Percentiles rank a stretch among this genome's conserved stretches.
These are phyloP conservation scores for Rhinolophus sinicus DNA, from an alignment of 2,113 vertebrate species.

Conservation along the genomic window DNA sequence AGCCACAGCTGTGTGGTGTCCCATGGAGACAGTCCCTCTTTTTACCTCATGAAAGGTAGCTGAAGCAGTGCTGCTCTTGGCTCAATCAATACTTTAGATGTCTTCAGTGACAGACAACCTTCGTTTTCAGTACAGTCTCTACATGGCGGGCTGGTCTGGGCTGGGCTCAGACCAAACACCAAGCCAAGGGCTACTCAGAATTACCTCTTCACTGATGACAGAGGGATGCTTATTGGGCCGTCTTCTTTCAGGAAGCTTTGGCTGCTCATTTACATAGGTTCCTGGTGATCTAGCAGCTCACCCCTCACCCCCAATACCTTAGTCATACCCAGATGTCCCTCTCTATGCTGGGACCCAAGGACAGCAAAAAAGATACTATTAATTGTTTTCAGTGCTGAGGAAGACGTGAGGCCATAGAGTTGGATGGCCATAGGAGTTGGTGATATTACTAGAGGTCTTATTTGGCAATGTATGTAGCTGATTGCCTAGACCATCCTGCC, in stretches of 20 bases:
- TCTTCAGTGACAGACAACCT: background rate
- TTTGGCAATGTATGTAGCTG: background rate
- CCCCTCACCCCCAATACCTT: background rate
- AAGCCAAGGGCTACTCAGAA: background rate
- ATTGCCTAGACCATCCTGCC: background rate
- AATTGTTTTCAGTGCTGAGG: background rate
- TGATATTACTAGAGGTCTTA: background rate
- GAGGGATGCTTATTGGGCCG: background rate
- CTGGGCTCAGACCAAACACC: background rate
- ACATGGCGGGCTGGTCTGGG: no score
- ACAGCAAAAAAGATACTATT: background rate
- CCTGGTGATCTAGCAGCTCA: background rate
- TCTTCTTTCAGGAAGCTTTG: background rate
- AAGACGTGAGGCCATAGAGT: background rate
- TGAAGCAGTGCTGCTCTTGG: background rate
- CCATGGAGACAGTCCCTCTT: background rate
- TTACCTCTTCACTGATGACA: background rate
- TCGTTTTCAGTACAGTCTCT: background rate
- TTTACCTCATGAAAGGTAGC: background rate
- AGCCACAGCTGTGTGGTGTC: background rate
- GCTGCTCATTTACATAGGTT: background rate
- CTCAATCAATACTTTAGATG: background rate
- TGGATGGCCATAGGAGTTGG: background rate
- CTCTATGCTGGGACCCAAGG: background rate
- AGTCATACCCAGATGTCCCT: background rate